A percentile compares a stretch with the other conserved stretches of the same genome.
Conservation (phyloP, 2,797 vertebrate species). For the Xenops minutus region DNA sequence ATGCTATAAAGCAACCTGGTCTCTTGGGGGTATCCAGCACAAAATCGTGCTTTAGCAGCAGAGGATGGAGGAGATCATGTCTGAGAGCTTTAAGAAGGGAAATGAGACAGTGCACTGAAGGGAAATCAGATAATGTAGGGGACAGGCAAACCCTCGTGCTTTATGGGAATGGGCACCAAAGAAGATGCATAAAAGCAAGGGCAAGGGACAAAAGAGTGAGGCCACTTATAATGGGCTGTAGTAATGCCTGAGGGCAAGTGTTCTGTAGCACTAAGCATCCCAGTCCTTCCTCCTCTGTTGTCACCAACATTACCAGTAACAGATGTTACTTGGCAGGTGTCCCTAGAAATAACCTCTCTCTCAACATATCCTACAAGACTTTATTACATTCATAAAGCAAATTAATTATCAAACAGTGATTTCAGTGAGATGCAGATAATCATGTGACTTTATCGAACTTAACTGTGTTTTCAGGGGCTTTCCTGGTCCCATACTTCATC, state of each 20-base stretch:
- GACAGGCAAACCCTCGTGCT: neutral
- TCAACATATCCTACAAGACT: neutral
- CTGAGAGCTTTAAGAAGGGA: neutral
- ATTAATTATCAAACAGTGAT: neutral
- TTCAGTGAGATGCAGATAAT: neutral
- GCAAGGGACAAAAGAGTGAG: neutral
- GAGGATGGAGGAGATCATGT: neutral
- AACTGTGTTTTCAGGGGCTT: constrained; percentile 80
- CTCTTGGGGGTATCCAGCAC: neutral
- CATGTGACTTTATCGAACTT: neutral
- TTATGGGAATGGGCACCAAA: neutral
- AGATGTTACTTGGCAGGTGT: neutral
- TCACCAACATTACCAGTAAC: neutral
- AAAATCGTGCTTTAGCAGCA: neutral
- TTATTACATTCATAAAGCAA: neutral
- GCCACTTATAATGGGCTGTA: neutral
- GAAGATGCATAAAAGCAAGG: neutral
- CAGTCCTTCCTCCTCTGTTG: neutral
- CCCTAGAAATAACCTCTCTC: neutral
- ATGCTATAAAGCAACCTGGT: neutral
- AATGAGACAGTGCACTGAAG: neutral
- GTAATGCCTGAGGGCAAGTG: neutral
- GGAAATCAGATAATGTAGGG: neutral
- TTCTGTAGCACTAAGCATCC: neutral
- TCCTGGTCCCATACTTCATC: constrained; percentile 88